A percentile compares a stretch with the other conserved stretches of the same genome.
Evolutionary conservation across 2,888 invertebrate genomes (phyloP).

Genomic region (Trachelus iudaicus): DNA sequence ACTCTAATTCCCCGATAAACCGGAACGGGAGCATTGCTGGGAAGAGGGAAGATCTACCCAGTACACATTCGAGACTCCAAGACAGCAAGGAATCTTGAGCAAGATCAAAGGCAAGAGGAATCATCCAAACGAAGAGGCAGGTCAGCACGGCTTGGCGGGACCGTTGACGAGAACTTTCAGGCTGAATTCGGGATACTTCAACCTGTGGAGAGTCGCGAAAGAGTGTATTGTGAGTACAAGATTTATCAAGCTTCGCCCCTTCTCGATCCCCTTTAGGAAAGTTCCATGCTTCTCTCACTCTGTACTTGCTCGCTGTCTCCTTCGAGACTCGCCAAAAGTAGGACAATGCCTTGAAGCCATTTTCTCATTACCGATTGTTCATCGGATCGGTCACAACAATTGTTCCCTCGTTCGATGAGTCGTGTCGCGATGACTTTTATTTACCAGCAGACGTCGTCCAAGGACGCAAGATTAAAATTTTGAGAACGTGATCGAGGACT

Average conservation of each 20-base stretch:
- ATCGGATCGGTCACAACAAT: not conserved
- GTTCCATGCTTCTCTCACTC: not conserved
- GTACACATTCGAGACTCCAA: not conserved
- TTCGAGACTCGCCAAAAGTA: not conserved
- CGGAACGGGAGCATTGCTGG: not conserved
- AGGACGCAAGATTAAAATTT: not conserved
- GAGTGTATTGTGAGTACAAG: conserved; percentile 65
- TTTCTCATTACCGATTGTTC: not conserved
- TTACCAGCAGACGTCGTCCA: not conserved
- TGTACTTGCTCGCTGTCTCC: not conserved
- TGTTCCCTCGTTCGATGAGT: not conserved
- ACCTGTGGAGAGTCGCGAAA: conserved; percentile 67
- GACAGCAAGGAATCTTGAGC: not conserved
- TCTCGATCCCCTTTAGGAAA: not conserved
- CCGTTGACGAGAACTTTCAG: conserved; percentile 40
- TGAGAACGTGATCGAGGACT: not conserved
- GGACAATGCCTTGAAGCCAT: conserved; percentile 1
- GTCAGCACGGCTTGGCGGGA: conserved; percentile 1
- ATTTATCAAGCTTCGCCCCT: not conserved
- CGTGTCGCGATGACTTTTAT: not conserved
- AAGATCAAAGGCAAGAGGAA: not conserved
- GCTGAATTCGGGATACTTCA: conserved; percentile 60
- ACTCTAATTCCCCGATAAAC: not conserved
- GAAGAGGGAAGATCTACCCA: not conserved
- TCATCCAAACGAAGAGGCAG: not conserved